A percentile compares a stretch with the other conserved stretches of the same genome.
Conservation (phyloP, 2,113 vertebrate species). For the Sorex fumeus region DNA sequence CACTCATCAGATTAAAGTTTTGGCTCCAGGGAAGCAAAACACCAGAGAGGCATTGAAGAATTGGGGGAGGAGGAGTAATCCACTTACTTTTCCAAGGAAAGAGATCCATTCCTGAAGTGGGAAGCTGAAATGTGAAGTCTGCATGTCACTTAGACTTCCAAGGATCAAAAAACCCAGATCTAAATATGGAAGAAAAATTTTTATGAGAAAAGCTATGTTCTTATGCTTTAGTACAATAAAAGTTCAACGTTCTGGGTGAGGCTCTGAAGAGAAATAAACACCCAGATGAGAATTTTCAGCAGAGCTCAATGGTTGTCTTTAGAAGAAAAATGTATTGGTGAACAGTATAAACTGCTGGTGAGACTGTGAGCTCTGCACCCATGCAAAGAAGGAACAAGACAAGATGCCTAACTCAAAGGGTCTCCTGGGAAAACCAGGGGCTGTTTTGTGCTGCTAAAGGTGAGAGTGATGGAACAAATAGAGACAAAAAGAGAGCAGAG, state of each 20-base stretch:
- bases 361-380: background rate
- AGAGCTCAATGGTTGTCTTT: background rate
- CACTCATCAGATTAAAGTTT: background rate
- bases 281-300: background rate
- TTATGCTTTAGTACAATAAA: conserved; percentile 10
- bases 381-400: no score
- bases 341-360: accelerated
- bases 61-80: accelerated
- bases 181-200: background rate
- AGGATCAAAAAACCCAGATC: background rate
- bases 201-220: background rate
- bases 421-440: no score
- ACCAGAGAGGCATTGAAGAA: accelerated
- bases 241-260: background rate
- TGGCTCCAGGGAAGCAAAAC: background rate
- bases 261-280: background rate
- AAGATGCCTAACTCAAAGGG: background rate
- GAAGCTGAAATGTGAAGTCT: background rate
- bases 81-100: background rate
- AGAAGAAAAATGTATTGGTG: background rate
- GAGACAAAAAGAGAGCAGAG: background rate
- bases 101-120: background rate
- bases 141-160: background rate
- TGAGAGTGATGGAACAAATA: background rate
- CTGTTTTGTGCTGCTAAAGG: background rate